Evolutionary conservation across 2,797 vertebrate genomes (phyloP).

Genomic region (Oceanodroma leucorhoa): DNA sequence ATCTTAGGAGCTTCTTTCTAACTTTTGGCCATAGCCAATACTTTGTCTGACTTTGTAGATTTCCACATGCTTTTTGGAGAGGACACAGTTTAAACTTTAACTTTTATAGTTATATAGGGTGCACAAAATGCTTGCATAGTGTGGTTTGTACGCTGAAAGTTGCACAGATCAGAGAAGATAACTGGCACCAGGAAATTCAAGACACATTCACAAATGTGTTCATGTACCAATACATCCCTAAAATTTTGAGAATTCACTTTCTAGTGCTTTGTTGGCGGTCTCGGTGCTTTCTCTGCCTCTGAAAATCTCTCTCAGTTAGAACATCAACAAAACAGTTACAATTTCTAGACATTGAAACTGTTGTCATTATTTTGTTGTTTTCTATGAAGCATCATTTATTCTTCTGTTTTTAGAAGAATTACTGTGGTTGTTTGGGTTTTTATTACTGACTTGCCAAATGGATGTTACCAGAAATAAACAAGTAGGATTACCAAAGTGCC

Average conservation of each 20-base stretch:
- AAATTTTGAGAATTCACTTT: neutral
- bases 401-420: neutral
- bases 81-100: slow-evolving; percentile 70
- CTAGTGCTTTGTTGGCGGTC: neutral
- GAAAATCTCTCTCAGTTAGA: neutral
- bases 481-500: neutral
- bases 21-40: neutral
- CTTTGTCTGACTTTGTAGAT: neutral
- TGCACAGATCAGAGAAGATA: slow-evolving; percentile 38
- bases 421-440: neutral
- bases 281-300: neutral
- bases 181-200: slow-evolving; percentile 13
- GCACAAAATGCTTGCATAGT: neutral
- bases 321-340: neutral
- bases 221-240: neutral
- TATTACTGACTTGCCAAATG: neutral
- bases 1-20: slow-evolving; percentile 27
- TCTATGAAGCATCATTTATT: neutral
- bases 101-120: slow-evolving; percentile 57
- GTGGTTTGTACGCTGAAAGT: neutral
- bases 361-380: neutral
- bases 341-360: neutral
- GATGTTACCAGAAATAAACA: neutral
- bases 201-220: neutral
- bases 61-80: slow-evolving; percentile 9